phyloP scores from a whole-genome alignment of 2,888 invertebrate species.

The Heliconius cydno region DNA sequence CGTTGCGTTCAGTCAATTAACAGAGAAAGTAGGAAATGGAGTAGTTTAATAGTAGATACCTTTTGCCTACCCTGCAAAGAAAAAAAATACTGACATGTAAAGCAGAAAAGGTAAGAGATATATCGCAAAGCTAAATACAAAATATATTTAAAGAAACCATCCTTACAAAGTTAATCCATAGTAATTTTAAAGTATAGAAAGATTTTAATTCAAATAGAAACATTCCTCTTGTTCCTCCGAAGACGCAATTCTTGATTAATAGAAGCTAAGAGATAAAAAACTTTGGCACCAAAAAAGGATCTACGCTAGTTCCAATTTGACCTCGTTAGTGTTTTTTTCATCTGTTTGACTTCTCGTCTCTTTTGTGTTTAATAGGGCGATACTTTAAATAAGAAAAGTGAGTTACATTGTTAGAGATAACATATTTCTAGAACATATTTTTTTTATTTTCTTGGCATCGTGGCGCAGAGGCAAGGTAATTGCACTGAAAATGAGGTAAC shows the following conservation, averaged over 20 bases:
- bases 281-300: conserved; percentile 35
- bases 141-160: no score
- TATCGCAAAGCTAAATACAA: not conserved
- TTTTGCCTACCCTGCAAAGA: no score
- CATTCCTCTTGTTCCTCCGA: conserved; percentile 66
- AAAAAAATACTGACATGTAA: no score
- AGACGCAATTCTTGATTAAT: conserved; percentile 44
- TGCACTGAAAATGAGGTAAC: not conserved
- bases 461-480: no score
- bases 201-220: conserved; percentile 73
- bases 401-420: not conserved
- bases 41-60: no score
- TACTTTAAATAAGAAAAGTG: not conserved
- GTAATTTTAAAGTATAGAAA: conserved; percentile 40
- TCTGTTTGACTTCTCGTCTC: conserved; percentile 12
- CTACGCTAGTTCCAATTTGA: conserved; percentile 44
- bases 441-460: not conserved
- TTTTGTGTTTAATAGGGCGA: not conserved
- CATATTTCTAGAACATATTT: not conserved
- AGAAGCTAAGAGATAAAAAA: conserved; percentile 45
- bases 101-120: no score
- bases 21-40: no score
- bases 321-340: conserved; percentile 33
- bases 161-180: not conserved
- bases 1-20: no score